Evolutionary conservation across 2,888 invertebrate genomes (phyloP), one percentile per base, ranked within the genome.

Genomic region (Teleiodes luculella): DNA sequence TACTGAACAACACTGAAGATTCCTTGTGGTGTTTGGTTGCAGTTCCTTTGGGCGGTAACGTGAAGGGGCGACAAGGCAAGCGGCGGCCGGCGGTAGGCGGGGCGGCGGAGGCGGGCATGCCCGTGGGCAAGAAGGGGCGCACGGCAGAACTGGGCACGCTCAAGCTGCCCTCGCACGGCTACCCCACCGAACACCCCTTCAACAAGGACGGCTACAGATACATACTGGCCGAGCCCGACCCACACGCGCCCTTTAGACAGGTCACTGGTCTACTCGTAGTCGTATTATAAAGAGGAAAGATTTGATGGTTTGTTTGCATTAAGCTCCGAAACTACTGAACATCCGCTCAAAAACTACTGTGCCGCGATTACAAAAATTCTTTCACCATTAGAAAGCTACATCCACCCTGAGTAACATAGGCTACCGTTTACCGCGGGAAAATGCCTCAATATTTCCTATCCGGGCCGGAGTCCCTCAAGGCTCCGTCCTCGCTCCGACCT

Each of bases 171-270:
- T 94, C 97, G 0, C 97, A 97, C 80, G 98, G 98, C 0, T 98
- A 98, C 85, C 98, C 98, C 0, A 90, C 97, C 7, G 99, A 99
- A 70, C 98, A 99, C 86, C 99, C 99, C 0, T 99, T 96, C 78
- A 99, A 99, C 76, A 99, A 99, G 82, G 99, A 99, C 83, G 98
- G 98, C 0, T 99, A 98, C 78, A 92, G 99, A 57, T 98, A 98
- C 74, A 95, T 97, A 63, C 86, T 99, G 53, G 99, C 98, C 0
- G 99, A 99, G 81, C 97, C 98, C 0, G 99, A 99, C 86, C 97
- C 98, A 0, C 97, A 98, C 82, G 98, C 98, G 33, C 98, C 98
- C 0, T 97, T 95, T 71, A 90, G 96, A 79, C 96, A 96, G 90
- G 94, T 94, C 61, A 70, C 7, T 24, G 24, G 24, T 24, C 24